phyloP scores from a whole-genome alignment of 30 jellyfish, hydroid and myxozoan species.

The Morbakka virulenta region DNA sequence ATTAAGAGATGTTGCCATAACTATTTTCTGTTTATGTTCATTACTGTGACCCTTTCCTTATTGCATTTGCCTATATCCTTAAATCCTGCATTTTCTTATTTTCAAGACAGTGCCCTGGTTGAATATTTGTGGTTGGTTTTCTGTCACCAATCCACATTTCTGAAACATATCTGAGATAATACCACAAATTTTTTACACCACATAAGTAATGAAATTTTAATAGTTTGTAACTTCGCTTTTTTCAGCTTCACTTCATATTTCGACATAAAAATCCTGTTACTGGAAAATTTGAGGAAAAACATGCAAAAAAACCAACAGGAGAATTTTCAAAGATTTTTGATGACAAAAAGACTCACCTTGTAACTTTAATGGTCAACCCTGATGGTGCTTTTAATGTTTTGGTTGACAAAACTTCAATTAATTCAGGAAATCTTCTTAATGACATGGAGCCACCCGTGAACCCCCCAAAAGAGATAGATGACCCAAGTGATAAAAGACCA shows the following conservation, averaged over 20 bases:
- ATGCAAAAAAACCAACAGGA: slow-evolving; percentile 85
- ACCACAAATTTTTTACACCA: too few relatives aligned
- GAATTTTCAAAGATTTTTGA: slow-evolving; percentile 78
- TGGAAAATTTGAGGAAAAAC: slow-evolving; percentile 89
- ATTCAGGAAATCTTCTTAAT: slow-evolving; percentile 72
- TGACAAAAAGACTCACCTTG: slow-evolving; percentile 85
- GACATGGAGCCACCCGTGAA: slow-evolving; percentile 95
- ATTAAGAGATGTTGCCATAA: too few relatives aligned
- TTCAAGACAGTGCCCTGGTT: too few relatives aligned
- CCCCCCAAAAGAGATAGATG: slow-evolving; percentile 90
- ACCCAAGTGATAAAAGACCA: slow-evolving; percentile 93
- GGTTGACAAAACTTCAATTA: slow-evolving; percentile 73
- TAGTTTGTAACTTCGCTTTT: too few relatives aligned
- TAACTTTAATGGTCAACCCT: slow-evolving; percentile 69
- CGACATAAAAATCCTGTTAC: slow-evolving; percentile 91
- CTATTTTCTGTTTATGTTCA: too few relatives aligned
- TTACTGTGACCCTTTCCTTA: too few relatives aligned
- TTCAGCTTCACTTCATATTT: slow-evolving; percentile 90
- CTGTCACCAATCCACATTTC: too few relatives aligned
- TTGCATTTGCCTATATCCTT: too few relatives aligned
- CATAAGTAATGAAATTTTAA: too few relatives aligned
- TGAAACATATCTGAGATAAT: too few relatives aligned
- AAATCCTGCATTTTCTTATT: too few relatives aligned
- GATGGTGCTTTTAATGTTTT: slow-evolving; percentile 71
- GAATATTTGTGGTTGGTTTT: too few relatives aligned